Evolutionary conservation across 2,113 vertebrate species (phyloP).

Genomic region (Verasper variegatus): DNA sequence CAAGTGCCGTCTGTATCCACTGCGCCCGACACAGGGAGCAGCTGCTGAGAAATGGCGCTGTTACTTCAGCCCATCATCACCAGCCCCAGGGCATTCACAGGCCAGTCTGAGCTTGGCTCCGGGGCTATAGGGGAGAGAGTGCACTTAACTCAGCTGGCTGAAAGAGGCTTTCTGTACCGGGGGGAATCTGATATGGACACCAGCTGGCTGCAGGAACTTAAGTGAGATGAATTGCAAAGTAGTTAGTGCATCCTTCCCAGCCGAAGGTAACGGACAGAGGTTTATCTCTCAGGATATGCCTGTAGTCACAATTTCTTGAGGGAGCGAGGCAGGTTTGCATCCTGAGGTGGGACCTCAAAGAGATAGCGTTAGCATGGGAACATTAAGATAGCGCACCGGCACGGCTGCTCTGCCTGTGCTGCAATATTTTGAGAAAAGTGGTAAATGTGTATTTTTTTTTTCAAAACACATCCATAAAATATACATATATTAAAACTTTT

Average conservation of each 20-base stretch:
- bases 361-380: slow-evolving; percentile 27
- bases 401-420: background rate
- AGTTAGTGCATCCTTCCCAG: slow-evolving; percentile 63
- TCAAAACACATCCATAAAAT: background rate
- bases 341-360: slow-evolving; percentile 40
- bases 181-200: slow-evolving; percentile 72
- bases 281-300: slow-evolving; percentile 64
- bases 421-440: background rate
- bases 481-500: background rate
- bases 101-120: slow-evolving; percentile 70
- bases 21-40: slow-evolving; percentile 59
- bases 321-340: slow-evolving; percentile 49
- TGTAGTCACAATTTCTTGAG: slow-evolving; percentile 46
- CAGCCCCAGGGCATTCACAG: slow-evolving; percentile 72
- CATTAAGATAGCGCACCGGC: background rate
- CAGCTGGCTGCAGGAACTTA: slow-evolving; percentile 72
- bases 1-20: slow-evolving; percentile 51
- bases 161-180: slow-evolving; percentile 62
- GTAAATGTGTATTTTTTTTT: background rate
- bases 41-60: slow-evolving; percentile 72
- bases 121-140: slow-evolving; percentile 68
- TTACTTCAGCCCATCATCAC: slow-evolving; percentile 72
- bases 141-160: slow-evolving; percentile 77
- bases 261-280: slow-evolving; percentile 67
- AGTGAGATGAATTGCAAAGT: slow-evolving; percentile 79